Evolutionary conservation across 2,113 vertebrate species (phyloP).

Genomic region (Phylloscopus trochilus): DNA sequence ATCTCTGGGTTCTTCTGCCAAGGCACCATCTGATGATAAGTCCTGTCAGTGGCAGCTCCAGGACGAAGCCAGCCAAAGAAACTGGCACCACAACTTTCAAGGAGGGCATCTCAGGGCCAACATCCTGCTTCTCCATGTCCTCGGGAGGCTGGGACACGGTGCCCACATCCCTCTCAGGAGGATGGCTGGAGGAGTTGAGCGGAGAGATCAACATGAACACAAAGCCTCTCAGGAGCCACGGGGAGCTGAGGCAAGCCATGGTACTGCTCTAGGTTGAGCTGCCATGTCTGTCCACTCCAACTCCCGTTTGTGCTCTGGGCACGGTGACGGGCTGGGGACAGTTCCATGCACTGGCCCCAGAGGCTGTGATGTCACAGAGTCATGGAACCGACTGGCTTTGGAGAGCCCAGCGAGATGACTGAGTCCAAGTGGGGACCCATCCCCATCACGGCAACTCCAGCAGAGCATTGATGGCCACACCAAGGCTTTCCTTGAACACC

Average conservation of each 20-base stretch:
- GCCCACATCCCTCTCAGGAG: too few species aligned
- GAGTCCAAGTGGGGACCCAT: too few species aligned
- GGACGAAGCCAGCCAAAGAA: rapidly evolving
- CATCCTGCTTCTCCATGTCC: too few species aligned
- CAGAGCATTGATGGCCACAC: background rate
- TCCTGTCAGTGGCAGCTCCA: background rate
- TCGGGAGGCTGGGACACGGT: rapidly evolving
- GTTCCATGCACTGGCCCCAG: background rate
- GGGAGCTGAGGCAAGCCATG: background rate
- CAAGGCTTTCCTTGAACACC: background rate
- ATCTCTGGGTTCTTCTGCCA: background rate
- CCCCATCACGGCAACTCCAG: background rate
- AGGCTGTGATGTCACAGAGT: background rate
- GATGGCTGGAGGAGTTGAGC: too few species aligned
- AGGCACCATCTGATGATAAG: background rate
- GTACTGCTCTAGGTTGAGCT: background rate
- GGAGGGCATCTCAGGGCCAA: rapidly evolving
- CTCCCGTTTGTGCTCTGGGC: rapidly evolving
- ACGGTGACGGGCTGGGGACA: rapidly evolving
- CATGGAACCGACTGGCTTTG: rapidly evolving
- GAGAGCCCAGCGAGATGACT: background rate
- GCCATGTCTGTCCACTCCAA: rapidly evolving
- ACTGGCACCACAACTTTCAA: rapidly evolving
- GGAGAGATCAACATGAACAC: rapidly evolving
- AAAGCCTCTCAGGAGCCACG: background rate